Evolutionary conservation across 2,113 vertebrate species (phyloP).

Genomic region (Rhinoptilus africanus): DNA sequence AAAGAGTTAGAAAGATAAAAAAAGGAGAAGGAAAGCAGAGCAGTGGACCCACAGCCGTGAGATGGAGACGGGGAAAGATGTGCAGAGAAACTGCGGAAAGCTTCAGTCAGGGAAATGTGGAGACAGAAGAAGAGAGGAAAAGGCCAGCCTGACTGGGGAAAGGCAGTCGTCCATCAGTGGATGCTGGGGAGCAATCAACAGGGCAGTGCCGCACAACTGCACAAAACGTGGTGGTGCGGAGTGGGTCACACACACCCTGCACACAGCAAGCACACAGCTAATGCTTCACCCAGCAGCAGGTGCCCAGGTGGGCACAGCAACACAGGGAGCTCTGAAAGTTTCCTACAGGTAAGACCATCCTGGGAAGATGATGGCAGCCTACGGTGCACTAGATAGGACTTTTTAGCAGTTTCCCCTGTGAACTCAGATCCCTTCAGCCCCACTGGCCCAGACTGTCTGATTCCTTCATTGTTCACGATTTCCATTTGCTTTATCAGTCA

Average conservation of each 20-base stretch:
- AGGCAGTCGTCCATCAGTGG: neutral
- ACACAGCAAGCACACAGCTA: neutral
- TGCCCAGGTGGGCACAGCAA: neutral
- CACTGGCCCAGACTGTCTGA: neutral
- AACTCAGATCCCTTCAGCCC: neutral
- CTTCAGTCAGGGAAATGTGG: neutral
- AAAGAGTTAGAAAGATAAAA: neutral
- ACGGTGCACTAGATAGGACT: neutral
- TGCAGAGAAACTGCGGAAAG: neutral
- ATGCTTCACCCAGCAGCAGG: neutral
- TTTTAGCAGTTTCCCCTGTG: rapidly evolving
- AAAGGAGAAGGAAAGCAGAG: neutral
- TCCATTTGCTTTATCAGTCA: neutral
- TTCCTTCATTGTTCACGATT: neutral
- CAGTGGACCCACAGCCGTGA: neutral
- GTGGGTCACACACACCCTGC: neutral
- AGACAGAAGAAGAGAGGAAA: neutral
- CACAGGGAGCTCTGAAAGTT: neutral
- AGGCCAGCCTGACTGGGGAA: neutral
- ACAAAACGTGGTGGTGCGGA: neutral
- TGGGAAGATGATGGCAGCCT: rapidly evolving
- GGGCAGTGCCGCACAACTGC: neutral
- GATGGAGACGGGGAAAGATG: neutral
- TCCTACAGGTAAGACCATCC: neutral
- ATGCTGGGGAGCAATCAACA: neutral